Evolutionary conservation across 2,797 vertebrate genomes (phyloP).

Genomic region (Anomalospiza imberbis): DNA sequence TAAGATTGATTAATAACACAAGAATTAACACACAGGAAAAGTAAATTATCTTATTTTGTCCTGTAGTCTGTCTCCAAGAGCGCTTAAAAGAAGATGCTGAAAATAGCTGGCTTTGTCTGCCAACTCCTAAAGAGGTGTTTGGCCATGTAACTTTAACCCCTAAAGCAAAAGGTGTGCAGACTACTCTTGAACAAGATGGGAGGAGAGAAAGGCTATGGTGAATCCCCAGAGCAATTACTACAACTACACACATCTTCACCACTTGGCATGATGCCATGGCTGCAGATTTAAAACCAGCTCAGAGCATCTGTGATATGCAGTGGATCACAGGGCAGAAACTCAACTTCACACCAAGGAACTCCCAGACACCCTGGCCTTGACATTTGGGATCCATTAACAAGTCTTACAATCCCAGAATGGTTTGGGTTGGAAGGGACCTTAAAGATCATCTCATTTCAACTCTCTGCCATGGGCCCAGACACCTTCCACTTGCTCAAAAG

Average conservation of each 20-base stretch:
- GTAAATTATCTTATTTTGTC: background rate
- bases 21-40: background rate
- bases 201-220: background rate
- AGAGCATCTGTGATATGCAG: background rate
- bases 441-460: background rate
- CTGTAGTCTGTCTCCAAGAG: background rate
- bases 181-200: background rate
- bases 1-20: background rate
- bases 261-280: background rate
- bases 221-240: background rate
- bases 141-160: background rate
- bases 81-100: background rate
- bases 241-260: background rate
- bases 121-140: background rate
- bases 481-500: background rate
- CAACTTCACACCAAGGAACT: background rate
- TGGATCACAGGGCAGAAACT: background rate
- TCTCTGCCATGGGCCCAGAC: background rate
- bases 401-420: background rate
- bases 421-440: background rate
- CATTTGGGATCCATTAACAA: background rate
- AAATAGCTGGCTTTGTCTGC: background rate
- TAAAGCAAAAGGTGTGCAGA: background rate
- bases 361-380: background rate
- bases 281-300: background rate